A percentile compares a stretch with the other conserved stretches of the same genome.
Conservation (phyloP, 2,113 vertebrate species). For the Monarcha castaneiventris region DNA sequence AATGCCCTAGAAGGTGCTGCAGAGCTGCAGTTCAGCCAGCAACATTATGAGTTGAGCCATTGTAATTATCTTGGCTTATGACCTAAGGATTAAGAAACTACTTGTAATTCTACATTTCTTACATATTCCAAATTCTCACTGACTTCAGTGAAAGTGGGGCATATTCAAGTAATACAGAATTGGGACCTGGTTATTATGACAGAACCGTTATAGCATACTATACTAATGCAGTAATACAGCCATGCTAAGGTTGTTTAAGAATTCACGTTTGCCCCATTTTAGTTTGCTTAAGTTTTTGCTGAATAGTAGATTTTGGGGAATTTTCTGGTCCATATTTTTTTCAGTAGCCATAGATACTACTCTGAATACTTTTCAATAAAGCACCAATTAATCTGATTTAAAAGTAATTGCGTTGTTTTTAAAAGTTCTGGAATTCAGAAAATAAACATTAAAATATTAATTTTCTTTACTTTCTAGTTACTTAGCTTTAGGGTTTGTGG, state of each 20-base stretch:
- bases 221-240: neutral
- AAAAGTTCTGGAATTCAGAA: neutral
- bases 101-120: constrained; percentile 20
- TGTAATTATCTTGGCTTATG: constrained; percentile 17
- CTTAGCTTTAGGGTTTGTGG: neutral
- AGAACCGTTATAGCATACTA: neutral
- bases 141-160: neutral
- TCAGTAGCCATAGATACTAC: neutral
- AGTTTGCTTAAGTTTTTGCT: neutral
- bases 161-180: neutral
- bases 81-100: neutral
- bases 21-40: constrained; percentile 8
- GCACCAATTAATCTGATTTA: neutral
- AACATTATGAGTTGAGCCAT: neutral
- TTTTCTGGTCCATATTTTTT: neutral
- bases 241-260: neutral
- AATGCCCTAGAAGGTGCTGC: neutral
- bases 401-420: neutral
- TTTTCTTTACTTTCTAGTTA: neutral
- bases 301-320: neutral
- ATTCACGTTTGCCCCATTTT: neutral
- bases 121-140: neutral
- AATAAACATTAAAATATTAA: neutral
- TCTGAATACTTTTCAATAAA: neutral
- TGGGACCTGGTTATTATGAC: neutral